Evolutionary conservation across 2,888 invertebrate genomes (phyloP), one percentile per base, ranked within the genome.

Genomic region (Eledona agricola): DNA sequence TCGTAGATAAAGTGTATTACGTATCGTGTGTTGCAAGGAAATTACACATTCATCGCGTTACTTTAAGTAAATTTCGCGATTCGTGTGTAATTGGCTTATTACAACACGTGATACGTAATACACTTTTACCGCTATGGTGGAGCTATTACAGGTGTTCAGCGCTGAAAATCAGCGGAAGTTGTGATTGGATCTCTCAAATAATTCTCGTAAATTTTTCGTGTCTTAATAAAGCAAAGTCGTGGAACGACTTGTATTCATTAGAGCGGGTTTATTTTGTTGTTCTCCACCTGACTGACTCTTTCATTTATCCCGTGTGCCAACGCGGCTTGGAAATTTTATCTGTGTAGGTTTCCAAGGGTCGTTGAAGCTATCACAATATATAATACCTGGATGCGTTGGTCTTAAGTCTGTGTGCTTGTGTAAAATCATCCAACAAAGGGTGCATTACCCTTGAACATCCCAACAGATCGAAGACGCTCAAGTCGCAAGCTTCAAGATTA

Each of bases 191-290:
- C n/a, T n/a, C n/a, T n/a, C n/a, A n/a, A n/a, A n/a, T n/a, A n/a
- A n/a, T n/a, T n/a, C n/a, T n/a, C n/a, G n/a, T n/a, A n/a, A 37
- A 50, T 50, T 50, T 50, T 50, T 50, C 50, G 42, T 12, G 31
- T 49, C 52, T 59, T 63, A 60, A 65, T 63, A 63, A 60, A 62
- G 54, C 52, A 59, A 54, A 57, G 62, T 60, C 60, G 60, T 60
- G 52, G 60, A 61, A 59, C 66, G 60, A 68, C 68, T 69, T 67
- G 68, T 69, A 68, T 68, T 67, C 67, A 68, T 69, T 69, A 69
- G 60, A 55, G 54, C 47, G 57, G 61, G 59, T 61, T 62, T 56
- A 63, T 63, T 66, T 66, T 65, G 66, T 63, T 66, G 58, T 54
- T 61, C 57, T 57, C 59, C 53, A 57, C 56, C 62, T 57, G 63